Evolutionary conservation across 2,797 vertebrate genomes (phyloP), one percentile per base, ranked within the genome.

Genomic region (Odontamblyopus rebecca): DNA sequence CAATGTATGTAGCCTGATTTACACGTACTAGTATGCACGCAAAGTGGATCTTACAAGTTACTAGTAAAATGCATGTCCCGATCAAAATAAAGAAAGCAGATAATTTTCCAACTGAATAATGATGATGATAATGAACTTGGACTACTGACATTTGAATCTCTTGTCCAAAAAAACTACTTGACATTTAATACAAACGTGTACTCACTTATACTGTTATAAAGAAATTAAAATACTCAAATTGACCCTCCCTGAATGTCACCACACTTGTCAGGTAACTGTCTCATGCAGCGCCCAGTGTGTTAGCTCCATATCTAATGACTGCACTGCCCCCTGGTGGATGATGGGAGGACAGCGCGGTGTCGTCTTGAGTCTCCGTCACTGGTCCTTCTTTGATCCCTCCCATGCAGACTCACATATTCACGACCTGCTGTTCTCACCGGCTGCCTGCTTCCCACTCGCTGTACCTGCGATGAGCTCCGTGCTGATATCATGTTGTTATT

Each of bases 311-410:
- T 66, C 26, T 71, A 85, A 88, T 81, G 87, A 76, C 73, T 85
- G 48, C 78, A 71, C 79, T 81, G 88, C 86, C 90, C 78, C 84
- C 87, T 87, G 84, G 85, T 71, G 76, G 86, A 62, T 16, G 13
- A 53, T 70, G 54, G 5, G 61, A 9, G 72, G 74, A 82, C 60
- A 66, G 5, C 44, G 50, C 57, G 0, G n/a, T 51, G 30, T 23
- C 15, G 1, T 53, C 67, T 11, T 63, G 5, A 29, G 1, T 26
- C 18, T 26, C 67, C n/a, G 23, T n/a, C 12, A 51, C 15, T 19
- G 67, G 0, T 0, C 29, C 61, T 7, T 27, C 51, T 62, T 32
- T 13, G 32, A 1, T 54, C 54, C 16, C 9, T 66, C 29, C 11
- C 41, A 62, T 15, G 0, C 66, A 41, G 54, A 61, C 35, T 72